A percentile compares a stretch with the other conserved stretches of the same genome.
phyloP scores from a whole-genome alignment of 2,797 vertebrate genomes.

The Linurgus olivaceus region DNA sequence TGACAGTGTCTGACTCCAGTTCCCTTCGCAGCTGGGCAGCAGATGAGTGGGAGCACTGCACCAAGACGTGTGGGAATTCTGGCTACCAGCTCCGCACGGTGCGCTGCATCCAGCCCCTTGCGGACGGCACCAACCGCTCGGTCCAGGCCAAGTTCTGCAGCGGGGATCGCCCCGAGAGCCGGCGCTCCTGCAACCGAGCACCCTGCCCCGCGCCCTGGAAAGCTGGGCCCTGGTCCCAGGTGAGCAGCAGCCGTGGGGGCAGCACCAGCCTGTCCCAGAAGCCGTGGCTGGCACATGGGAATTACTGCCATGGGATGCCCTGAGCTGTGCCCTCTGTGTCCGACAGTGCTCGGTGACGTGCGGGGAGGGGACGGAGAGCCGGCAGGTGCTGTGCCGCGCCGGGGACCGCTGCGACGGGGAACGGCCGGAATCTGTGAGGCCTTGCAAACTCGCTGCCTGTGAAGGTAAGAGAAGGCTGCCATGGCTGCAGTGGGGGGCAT shows the following conservation, averaged over 20 bases:
- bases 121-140: conserved; percentile 85
- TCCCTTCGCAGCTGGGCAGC: conserved; percentile 83
- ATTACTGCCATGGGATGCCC: background rate
- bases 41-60: conserved; percentile 95
- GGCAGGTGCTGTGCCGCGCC: conserved; percentile 84
- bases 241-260: background rate
- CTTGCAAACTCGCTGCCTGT: conserved; percentile 84
- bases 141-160: conserved; percentile 91
- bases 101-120: conserved; percentile 87
- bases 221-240: conserved; percentile 84
- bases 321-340: background rate
- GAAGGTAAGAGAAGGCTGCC: conserved; percentile 75
- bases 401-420: conserved; percentile 87
- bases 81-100: conserved; percentile 93
- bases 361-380: conserved; percentile 86
- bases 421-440: conserved; percentile 79
- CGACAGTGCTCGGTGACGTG: conserved; percentile 89
- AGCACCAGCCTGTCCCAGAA: background rate
- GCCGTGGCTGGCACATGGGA: rapidly evolving
- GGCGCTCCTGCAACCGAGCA: conserved; percentile 83
- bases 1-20: background rate
- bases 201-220: conserved; percentile 90
- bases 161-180: conserved; percentile 88
- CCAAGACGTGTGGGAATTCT: conserved; percentile 88
- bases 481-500: rapidly evolving